Evolutionary conservation across 2,888 invertebrate species (phyloP), one percentile per base, ranked within the genome.

Genomic region (Drosophila histrio): DNA sequence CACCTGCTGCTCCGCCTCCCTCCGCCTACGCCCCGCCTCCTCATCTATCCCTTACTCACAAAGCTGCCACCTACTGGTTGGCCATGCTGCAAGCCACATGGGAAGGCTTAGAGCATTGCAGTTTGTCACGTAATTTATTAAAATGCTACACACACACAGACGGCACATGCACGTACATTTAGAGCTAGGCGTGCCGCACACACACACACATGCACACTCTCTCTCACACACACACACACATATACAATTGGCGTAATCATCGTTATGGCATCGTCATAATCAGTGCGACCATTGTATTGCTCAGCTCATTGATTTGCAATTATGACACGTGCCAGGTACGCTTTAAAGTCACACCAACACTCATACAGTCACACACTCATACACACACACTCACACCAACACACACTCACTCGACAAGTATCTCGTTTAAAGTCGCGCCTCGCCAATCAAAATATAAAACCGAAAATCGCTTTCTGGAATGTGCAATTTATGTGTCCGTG

Each of bases 121-220:
- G 84, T 84, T 85, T 88, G 85, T 88, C 85, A 85, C 85, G 85
- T 85, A 85, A 85, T 85, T 85, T 88, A 85, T 85, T 86, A 88
- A 88, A 84, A 84, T 81, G 81, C 84, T 63, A 56, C 62, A 86
- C 88, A 81, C 77, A 57, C 34, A 58, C 13, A 24, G 6, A 46
- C 26, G 34, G 21, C 17, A 22, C n/a, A 41, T 17, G 54, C 72
- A 59, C 73, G 61, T 59, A 39, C 62, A 49, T 54, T 36, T 13
- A 43, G 19, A 57, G 34, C 24, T 47, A 43, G 54, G 52, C 57
- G 56, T 57, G 49, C 30, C 32, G 32, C 58, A 36, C 50, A 49
- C 46, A 50, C 56, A 50, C 44, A 44, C 30, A 47, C 38, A 58
- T 36, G 43, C 60, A n/a, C n/a, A n/a, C n/a, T n/a, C n/a, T n/a